Conservation (phyloP, 2,797 vertebrate species). For the Amazonetta brasiliensis region DNA sequence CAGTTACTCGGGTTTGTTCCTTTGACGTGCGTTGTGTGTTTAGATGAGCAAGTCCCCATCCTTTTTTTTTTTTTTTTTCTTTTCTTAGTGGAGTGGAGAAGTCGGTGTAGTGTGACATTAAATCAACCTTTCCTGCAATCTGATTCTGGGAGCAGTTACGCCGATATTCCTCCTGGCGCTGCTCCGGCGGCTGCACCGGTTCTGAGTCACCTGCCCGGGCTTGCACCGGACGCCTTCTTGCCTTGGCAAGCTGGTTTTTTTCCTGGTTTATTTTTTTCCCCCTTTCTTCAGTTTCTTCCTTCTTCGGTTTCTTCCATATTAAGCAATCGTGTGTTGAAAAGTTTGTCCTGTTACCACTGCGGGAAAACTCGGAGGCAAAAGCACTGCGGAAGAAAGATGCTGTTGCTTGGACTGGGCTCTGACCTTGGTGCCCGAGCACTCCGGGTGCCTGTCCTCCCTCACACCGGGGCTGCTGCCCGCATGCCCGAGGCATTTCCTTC, state of each 20-base stretch:
- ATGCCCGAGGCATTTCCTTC: not conserved
- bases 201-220: constrained; percentile 13
- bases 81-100: not conserved
- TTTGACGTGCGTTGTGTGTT: not conserved
- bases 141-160: not conserved
- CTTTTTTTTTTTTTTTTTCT: not conserved
- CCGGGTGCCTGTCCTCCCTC: not conserved
- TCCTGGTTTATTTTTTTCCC: not conserved
- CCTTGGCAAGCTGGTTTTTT: not conserved
- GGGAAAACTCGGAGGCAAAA: not conserved
- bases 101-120: constrained; percentile 3
- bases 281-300: not conserved
- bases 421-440: too few species aligned
- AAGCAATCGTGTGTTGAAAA: not conserved
- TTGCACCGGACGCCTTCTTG: not conserved
- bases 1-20: constrained; percentile 37
- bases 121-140: constrained; percentile 58
- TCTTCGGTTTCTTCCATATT: not conserved
- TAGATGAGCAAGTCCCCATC: not conserved
- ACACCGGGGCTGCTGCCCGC: fast-evolving
- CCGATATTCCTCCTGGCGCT: constrained; percentile 33
- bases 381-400: not conserved
- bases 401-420: not conserved
- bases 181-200: not conserved
- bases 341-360: not conserved